phyloP scores from a whole-genome alignment of 1,140 invertebrate genomes.

The Lepidostoma basale region DNA sequence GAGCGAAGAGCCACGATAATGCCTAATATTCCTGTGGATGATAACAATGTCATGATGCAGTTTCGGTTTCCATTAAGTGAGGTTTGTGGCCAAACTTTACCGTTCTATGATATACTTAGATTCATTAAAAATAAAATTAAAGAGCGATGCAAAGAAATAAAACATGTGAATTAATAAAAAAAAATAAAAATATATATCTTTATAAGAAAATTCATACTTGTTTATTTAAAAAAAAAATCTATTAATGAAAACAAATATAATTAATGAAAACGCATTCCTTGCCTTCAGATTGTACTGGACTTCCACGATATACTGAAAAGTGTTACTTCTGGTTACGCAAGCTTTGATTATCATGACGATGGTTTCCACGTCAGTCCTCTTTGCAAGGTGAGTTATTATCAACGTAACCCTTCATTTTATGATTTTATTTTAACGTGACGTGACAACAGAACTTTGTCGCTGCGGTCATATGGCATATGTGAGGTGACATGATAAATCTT shows the following conservation, averaged over 20 bases:
- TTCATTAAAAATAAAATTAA: background rate
- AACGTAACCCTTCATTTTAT: background rate
- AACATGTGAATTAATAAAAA: too few species aligned
- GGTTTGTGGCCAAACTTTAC: slow-evolving; percentile 39
- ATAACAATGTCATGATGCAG: slow-evolving; percentile 79
- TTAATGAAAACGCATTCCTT: background rate
- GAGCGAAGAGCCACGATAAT: slow-evolving; percentile 80
- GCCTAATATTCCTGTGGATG: slow-evolving; percentile 80
- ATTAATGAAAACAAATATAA: too few species aligned
- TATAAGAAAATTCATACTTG: too few species aligned
- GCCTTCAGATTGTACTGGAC: slow-evolving; percentile 77
- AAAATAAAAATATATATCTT: too few species aligned
- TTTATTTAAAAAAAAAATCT: too few species aligned
- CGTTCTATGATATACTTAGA: too few species aligned
- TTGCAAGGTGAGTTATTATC: slow-evolving; percentile 76
- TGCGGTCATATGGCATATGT: too few species aligned
- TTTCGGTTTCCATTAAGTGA: slow-evolving; percentile 89
- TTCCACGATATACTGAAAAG: slow-evolving; percentile 94
- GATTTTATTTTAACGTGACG: too few species aligned
- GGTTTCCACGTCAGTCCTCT: slow-evolving; percentile 78
- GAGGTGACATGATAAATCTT: too few species aligned
- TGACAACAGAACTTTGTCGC: too few species aligned
- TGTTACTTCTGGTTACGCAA: slow-evolving; percentile 91
- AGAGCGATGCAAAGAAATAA: background rate
- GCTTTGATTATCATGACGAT: slow-evolving; percentile 96